Percentiles rank a stretch among this genome's conserved stretches.
phyloP scores from a whole-genome alignment of 2,888 invertebrate genomes.

The Linyphia triangularis region DNA sequence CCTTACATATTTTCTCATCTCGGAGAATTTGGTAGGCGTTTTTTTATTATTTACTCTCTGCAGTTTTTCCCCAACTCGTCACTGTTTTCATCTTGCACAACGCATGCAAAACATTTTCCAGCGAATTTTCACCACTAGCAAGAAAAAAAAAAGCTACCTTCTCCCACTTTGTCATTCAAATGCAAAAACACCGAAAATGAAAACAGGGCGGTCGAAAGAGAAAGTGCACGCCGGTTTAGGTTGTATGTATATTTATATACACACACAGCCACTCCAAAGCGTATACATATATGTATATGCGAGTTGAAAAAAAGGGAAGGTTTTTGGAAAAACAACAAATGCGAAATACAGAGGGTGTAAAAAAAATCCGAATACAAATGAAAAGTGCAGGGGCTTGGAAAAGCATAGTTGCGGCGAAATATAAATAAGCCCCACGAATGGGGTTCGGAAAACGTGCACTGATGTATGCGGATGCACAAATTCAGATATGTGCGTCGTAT shows the following conservation, averaged over 20 bases:
- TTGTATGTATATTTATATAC: constrained; percentile 54
- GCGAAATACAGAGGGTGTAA: constrained; percentile 24
- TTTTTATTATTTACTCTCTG: constrained; percentile 14
- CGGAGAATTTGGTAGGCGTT: constrained; percentile 56
- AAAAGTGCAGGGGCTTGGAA: constrained; percentile 63
- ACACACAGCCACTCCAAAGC: constrained; percentile 25
- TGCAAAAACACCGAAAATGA: constrained; percentile 73
- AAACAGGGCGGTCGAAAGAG: constrained; percentile 48
- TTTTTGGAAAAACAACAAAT: constrained; percentile 64
- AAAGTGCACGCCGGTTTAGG: constrained; percentile 22
- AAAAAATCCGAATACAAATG: constrained; percentile 68
- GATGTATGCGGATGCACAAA: constrained; percentile 37
- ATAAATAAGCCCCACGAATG: constrained; percentile 59
- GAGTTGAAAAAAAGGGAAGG: constrained; percentile 8
- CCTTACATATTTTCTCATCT: constrained; percentile 72
- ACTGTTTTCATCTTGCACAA: constrained; percentile 71
- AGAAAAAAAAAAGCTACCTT: constrained; percentile 27
- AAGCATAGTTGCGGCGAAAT: constrained; percentile 57
- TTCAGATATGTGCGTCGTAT: constrained; percentile 39
- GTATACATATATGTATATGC: constrained; percentile 36
- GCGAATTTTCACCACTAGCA: constrained; percentile 46
- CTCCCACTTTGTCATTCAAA: constrained; percentile 74
- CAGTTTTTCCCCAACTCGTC: constrained; percentile 12
- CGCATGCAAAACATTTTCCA: constrained; percentile 73
- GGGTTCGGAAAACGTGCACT: constrained; percentile 30